Base-by-base conservation (phyloP, 1,140 invertebrate genomes). In the Nautilus pompilius region DNA sequence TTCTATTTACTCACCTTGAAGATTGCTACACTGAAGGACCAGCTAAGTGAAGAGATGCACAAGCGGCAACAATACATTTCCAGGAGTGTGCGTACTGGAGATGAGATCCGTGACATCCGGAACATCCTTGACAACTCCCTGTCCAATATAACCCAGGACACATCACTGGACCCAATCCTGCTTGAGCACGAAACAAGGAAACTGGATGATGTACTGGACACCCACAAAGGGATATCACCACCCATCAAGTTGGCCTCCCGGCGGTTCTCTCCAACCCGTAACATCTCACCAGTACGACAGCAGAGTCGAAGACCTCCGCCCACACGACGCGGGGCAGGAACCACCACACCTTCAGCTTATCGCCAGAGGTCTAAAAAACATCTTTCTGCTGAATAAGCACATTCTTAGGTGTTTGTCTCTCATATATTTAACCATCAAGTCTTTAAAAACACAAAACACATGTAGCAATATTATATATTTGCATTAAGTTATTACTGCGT, bases 131-230 rank as follows among this genome's bases (percentile, higher is more conserved):
- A 93, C 0, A 90, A 91, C 74, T 95, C 92, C 0, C 81, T 96
- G 58, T 84, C 90, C 49, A 92, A 90, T 15, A 91, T 95, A 0
- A 86, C 89, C 0, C 90, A 90, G 76, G 91, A 93, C 82, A 90
- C 90, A 15, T 88, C 89, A 0, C 80, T 94, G 29, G 80, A 82
- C 63, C 70, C 75, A 2, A 58, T 79, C 32, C 71, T 82, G 2
- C 79, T 95, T 59, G 91, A 95, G 72, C 91, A 91, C 67, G 93
- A 96, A 80, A 88, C 92, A 4, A 84, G 90, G 62, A 93, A 91
- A 79, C 82, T 94, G 62, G 91, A 93, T 41, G 76, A 82, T 56
- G 74, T 76, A 15, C 56, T 81, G 15, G 74, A 74, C 41, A 51
- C 57, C 6, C 58, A 61, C 49, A 49, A 49, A 20, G 32, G 60